These are phyloP conservation scores for Cebidichthys violaceus DNA, from an alignment of 2,113 vertebrate species.

Conservation along the genomic window DNA sequence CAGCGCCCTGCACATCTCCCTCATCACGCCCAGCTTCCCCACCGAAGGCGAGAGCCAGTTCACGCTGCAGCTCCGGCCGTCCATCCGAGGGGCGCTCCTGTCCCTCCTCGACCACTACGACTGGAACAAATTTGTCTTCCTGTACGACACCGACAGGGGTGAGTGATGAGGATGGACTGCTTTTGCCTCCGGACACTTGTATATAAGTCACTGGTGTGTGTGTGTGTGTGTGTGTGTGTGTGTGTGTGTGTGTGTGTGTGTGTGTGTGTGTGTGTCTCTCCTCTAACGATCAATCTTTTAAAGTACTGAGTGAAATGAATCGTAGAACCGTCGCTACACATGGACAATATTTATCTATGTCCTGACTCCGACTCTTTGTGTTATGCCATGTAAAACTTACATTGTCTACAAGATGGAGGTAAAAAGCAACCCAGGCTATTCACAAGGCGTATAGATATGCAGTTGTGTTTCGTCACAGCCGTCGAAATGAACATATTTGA, in stretches of 20 bases:
- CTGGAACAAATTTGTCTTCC: constrained; percentile 97
- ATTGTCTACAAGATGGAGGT: no score
- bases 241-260: neutral
- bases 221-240: neutral
- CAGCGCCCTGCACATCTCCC: constrained; percentile 98
- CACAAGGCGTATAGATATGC: no score
- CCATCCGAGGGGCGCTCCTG: constrained; percentile 92
- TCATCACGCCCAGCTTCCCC: constrained; percentile 97
- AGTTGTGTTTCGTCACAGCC: no score
- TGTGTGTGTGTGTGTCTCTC: neutral
- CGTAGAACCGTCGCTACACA: no score
- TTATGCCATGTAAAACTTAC: no score
- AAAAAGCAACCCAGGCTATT: no score
- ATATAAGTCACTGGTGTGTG: neutral
- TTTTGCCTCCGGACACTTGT: neutral
- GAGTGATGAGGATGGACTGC: constrained; percentile 41
- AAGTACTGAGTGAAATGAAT: neutral
- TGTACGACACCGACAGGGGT: constrained; percentile 98
- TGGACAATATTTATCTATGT: no score
- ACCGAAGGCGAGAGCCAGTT: constrained; percentile 98
- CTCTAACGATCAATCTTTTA: neutral
- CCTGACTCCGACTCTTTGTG: no score
- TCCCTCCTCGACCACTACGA: constrained; percentile 96
- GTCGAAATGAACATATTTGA: no score
- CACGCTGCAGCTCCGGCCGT: constrained; percentile 95